Base-by-base conservation (phyloP, 2,888 invertebrate species). In the Myathropa florea region DNA sequence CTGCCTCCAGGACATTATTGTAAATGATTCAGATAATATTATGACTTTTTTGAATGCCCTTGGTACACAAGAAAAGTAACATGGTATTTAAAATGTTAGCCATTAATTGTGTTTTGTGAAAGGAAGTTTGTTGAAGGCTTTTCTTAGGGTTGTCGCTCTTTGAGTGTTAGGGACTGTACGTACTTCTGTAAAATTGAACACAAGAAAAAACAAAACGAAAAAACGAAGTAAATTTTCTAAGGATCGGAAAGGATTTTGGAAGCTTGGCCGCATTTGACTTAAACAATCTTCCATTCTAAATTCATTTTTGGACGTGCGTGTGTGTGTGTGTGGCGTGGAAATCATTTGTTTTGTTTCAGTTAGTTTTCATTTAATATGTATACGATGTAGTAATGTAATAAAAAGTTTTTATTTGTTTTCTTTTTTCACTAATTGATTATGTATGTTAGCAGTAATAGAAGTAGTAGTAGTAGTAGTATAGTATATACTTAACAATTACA, bases 401-500 rank as follows among this genome's bases (percentile, higher is more conserved):
- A 75, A 82, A 63, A 57, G 33, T 65, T 80, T 67, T 30, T 33
- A 6, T 67, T 57, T 77, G 68, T 23, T 63, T n/a, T 18, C 39
- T 53, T 23, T 79, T 59, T 71, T 80, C 59, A 82, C 82, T 86
- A 79, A 65, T 86, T 78, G 82, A 75, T 86, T 86, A 86, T 86
- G 85, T 83, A 83, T 83, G 83, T 23, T 57, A 57, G 57, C 24
- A 86, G 75, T 86, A 82, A 73, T 86, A 86, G 86, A 39, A 39
- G 23, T 57, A 57, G 57, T 57, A 86, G 75, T 86, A 83, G 78
- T 86, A 86, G 86, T 75, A 83, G 64, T 78, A 71, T 77, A 85
- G 76, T 82, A 77, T 80, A 81, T 82, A 79, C 86, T 83, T 86
- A 86, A 79, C 82, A 86, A 71, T 86, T 83, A 86, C 86, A 86